These are phyloP conservation scores for Bombus impatiens DNA, from an alignment of 1,140 invertebrate genomes.

Conservation along the genomic window DNA sequence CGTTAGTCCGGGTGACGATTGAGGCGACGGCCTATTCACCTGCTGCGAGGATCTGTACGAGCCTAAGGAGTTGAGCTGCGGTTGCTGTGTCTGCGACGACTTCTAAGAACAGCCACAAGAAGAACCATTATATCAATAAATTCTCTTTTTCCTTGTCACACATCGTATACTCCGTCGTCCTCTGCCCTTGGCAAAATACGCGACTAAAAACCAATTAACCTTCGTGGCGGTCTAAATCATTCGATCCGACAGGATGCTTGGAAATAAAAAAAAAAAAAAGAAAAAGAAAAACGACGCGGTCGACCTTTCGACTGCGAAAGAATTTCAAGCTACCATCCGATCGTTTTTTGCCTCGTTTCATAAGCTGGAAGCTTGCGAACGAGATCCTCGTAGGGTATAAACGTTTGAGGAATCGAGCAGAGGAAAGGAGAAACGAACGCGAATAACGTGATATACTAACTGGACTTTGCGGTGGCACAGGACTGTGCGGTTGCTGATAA, in stretches of 20 bases:
- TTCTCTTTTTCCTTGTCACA: not conserved
- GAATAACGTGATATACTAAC: conserved; percentile 67
- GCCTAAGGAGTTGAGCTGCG: conserved; percentile 80
- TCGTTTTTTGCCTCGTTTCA: no score
- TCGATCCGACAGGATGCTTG: no score
- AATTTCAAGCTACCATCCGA: not conserved
- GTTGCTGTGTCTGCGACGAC: conserved; percentile 75
- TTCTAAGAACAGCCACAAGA: conserved; percentile 54
- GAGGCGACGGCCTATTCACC: conserved; percentile 84
- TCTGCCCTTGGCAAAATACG: not conserved
- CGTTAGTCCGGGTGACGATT: conserved; percentile 84
- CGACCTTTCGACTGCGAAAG: not conserved
- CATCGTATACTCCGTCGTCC: not conserved
- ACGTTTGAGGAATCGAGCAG: not conserved
- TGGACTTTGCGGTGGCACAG: conserved; percentile 79
- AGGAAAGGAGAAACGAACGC: not conserved
- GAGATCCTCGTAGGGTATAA: not conserved
- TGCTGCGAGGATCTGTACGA: conserved; percentile 83
- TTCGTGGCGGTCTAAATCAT: no score
- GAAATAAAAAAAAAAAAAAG: no score
- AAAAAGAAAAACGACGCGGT: no score
- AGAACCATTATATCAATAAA: not conserved
- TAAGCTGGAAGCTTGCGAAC: not conserved
- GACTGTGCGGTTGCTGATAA: conserved; percentile 80
- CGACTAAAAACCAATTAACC: no score